Base-by-base conservation (phyloP, 1,140 invertebrate genomes). In the Pogonomyrmex californicus region DNA sequence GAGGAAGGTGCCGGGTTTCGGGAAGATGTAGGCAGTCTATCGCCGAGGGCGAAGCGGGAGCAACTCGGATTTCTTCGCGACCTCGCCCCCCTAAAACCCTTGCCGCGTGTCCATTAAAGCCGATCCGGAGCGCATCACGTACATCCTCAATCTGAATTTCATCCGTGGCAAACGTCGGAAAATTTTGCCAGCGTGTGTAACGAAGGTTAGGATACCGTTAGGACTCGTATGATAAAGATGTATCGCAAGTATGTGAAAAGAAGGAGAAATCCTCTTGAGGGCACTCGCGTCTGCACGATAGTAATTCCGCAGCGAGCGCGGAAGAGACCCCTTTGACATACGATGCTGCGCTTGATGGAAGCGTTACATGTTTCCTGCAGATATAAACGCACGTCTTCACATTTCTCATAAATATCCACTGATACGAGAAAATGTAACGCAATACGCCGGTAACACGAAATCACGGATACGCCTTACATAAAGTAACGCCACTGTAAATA, bases 81-180 rank as follows among this genome's bases (percentile, higher is more conserved):
- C 30, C n/a, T n/a, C 63, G 36, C 44, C 23, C 9, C 47, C 33
- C 17, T 23, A 4, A 47, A 60, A 56, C 7, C 5, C 12, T 49
- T 23, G 30, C 47, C 62, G 14, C 44, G 38, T 41, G 71, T 60
- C 54, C 54, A 23, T 82, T 82, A 82, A 60, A 73, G n/a, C 41
- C 17, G 12, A 23, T 23, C 49, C 38, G 38, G 6, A 10, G 63
- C 23, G 14, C 30, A 49, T 81, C 77, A 81, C 63, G 66, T 73
- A 58, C 41, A 47, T 5, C 66, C 38, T 73, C 54, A 82, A 82
- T 82, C 54, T 73, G n/a, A 38, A 60, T 41, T 56, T 41, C 41
- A 5, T 12, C 17, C 23, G 23, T 17, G 6, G 23, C 23, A 23
- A 44, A 36, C 38, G 49, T 70, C 65, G 38, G 38, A 12, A 58